Percentiles rank a stretch among this genome's conserved stretches.
These are phyloP conservation scores for Pollenia amentaria DNA, from an alignment of 2,888 invertebrate species.

Conservation along the genomic window DNA sequence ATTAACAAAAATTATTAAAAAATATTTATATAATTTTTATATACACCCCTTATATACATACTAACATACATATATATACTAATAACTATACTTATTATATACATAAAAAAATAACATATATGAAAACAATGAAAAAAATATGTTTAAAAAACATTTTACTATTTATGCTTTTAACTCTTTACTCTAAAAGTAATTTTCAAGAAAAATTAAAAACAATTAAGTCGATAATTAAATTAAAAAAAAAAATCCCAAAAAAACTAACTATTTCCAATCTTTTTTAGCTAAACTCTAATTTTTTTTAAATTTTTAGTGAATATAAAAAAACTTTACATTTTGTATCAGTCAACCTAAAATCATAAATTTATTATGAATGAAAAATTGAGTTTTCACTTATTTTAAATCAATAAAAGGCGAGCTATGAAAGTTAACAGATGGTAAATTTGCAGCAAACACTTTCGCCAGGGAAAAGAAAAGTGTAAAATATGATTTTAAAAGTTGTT, in stretches of 20 bases:
- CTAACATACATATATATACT: conserved; percentile 49
- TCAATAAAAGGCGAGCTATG: conserved; percentile 29
- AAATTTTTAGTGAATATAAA: conserved; percentile 10
- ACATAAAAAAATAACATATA: conserved; percentile 13
- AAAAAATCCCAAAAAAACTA: conserved; percentile 2
- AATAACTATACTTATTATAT: conserved; percentile 29
- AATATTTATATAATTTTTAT: conserved; percentile 66
- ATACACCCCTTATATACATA: conserved; percentile 62
- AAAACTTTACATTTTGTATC: conserved; percentile 33
- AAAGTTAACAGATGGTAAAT: conserved; percentile 58
- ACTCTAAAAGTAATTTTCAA: conserved; percentile 24
- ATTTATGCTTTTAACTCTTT: conserved; percentile 68
- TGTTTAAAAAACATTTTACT: conserved; percentile 58
- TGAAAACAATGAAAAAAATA: conserved; percentile 20
- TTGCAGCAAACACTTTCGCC: conserved; percentile 11
- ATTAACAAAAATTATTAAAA: conserved; percentile 19
- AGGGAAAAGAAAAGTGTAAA: background rate
- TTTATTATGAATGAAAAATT: background rate
- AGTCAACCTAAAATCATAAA: background rate
- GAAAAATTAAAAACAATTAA: conserved; percentile 3
- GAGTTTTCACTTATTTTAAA: background rate
- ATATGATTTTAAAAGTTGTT: background rate
- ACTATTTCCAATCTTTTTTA: conserved; percentile 10
- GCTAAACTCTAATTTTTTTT: conserved; percentile 12
- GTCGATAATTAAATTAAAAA: conserved; percentile 10